A percentile compares a stretch with the other conserved stretches of the same genome.
Evolutionary conservation across 2,797 vertebrate genomes (phyloP).

Genomic region (Apogon talboti): DNA sequence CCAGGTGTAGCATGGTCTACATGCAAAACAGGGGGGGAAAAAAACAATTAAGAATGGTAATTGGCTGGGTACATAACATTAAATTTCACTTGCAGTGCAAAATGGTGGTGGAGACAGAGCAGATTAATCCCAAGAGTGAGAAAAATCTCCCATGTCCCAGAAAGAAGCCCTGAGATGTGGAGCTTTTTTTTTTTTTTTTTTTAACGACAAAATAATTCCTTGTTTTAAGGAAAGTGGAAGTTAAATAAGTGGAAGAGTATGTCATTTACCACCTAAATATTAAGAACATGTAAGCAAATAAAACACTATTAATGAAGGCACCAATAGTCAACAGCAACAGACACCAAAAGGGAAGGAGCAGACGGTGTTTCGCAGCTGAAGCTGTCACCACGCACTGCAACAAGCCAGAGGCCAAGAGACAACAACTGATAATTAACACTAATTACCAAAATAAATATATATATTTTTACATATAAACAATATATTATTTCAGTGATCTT

Average conservation of each 20-base stretch:
- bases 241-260: slow-evolving; percentile 20
- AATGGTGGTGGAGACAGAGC: slow-evolving; percentile 9
- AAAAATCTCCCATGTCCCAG: neutral
- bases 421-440: slow-evolving; percentile 18
- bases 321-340: slow-evolving; percentile 32
- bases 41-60: neutral
- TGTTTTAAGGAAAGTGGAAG: slow-evolving; percentile 7
- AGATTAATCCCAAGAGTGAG: slow-evolving; percentile 8
- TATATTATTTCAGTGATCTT: neutral
- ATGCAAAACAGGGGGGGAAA: neutral
- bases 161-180: slow-evolving; percentile 14
- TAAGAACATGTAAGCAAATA: slow-evolving; percentile 37
- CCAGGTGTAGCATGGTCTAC: neutral
- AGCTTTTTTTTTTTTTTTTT: slow-evolving; percentile 15
- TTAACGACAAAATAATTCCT: slow-evolving; percentile 17
- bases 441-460: slow-evolving; percentile 22
- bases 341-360: slow-evolving; percentile 10
- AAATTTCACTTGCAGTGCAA: slow-evolving; percentile 11
- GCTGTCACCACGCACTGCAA: slow-evolving; percentile 8
- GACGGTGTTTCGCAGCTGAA: slow-evolving; percentile 28
- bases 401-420: slow-evolving; percentile 16
- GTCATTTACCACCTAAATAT: slow-evolving; percentile 32
- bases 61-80: slow-evolving; percentile 9
- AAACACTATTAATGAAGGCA: slow-evolving; percentile 36
- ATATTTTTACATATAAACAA: slow-evolving; percentile 10